A percentile compares a stretch with the other conserved stretches of the same genome.
Conservation (phyloP, 2,888 invertebrate species). For the Nephrocerus scutellatus region DNA sequence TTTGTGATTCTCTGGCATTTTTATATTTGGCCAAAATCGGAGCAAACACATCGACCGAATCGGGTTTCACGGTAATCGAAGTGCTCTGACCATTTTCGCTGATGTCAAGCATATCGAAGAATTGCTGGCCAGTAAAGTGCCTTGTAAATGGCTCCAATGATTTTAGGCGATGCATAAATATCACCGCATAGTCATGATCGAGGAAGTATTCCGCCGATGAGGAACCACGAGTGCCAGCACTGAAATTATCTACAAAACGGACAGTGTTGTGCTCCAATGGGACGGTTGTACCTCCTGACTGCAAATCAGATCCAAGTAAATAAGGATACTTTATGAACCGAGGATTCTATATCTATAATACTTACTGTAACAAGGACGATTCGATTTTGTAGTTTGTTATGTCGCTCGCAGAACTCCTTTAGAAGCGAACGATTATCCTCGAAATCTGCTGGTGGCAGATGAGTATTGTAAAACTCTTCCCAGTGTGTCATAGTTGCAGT, state of each 20-base stretch:
- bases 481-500: conserved; percentile 57
- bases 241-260: conserved; percentile 97
- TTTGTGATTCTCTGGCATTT: conserved; percentile 65
- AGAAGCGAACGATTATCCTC: conserved; percentile 64
- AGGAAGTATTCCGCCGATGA: conserved; percentile 95
- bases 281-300: conserved; percentile 95
- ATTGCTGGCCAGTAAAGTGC: conserved; percentile 72
- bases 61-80: conserved; percentile 62
- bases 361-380: conserved; percentile 75
- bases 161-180: conserved; percentile 87
- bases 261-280: conserved; percentile 96
- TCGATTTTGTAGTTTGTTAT: conserved; percentile 60
- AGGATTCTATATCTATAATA: conserved; percentile 22
- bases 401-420: conserved; percentile 67
- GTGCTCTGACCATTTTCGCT: conserved; percentile 54
- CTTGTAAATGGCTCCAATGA: conserved; percentile 87
- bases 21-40: conserved; percentile 71
- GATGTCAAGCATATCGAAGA: conserved; percentile 70
- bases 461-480: conserved; percentile 79
- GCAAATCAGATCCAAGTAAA: too few species aligned
- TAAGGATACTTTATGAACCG: neutral
- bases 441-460: conserved; percentile 70
- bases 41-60: conserved; percentile 64
- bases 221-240: conserved; percentile 91
- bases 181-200: conserved; percentile 77